A percentile compares a stretch with the other conserved stretches of the same genome.
phyloP scores from a whole-genome alignment of 2,113 vertebrate species.

The Hyaena hyaena region DNA sequence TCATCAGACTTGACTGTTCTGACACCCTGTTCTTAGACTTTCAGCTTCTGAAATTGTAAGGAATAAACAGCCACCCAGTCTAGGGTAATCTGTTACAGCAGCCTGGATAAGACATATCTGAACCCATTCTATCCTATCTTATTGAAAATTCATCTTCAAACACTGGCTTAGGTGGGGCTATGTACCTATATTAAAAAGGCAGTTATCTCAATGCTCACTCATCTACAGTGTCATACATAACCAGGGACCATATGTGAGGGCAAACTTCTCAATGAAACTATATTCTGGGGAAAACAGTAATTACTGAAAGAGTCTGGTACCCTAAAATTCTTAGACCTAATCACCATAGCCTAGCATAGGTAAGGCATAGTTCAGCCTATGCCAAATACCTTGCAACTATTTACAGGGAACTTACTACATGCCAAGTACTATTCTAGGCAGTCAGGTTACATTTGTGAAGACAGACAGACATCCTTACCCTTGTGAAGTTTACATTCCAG shows the following conservation, averaged over 20 bases:
- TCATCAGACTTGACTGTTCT: not conserved
- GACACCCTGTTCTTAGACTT: not conserved
- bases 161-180: rapidly evolving
- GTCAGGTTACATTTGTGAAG: not conserved
- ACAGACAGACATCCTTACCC: not conserved
- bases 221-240: not conserved
- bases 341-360: not conserved
- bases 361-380: not conserved
- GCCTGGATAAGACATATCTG: not conserved
- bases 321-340: not conserved
- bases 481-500: not conserved
- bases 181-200: not conserved
- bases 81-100: not conserved
- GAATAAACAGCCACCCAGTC: not conserved
- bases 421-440: not conserved
- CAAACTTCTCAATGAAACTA: not conserved
- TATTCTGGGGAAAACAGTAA: not conserved
- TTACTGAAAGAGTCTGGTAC: not conserved
- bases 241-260: not conserved
- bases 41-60: not conserved
- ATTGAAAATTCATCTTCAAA: not conserved
- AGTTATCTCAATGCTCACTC: not conserved
- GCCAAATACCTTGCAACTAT: not conserved
- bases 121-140: not conserved
- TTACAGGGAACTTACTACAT: not conserved